Evolutionary conservation across 23 tunicate genomes (phyloP).

Genomic region (Corella eumyota): DNA sequence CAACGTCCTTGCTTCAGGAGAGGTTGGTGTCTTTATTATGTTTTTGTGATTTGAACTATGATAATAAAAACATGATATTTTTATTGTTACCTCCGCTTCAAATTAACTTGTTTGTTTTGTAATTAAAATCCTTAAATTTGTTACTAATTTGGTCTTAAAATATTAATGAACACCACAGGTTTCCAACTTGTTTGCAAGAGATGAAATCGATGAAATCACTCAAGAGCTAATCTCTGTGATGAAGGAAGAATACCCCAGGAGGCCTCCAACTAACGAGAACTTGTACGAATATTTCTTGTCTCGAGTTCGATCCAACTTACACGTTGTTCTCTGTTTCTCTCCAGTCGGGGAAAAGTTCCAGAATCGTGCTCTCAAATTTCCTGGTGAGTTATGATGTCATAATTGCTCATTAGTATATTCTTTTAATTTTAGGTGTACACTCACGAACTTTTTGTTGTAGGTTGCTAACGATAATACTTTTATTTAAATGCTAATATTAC

Average conservation of each 20-base stretch:
- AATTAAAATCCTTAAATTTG: no score
- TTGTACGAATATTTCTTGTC: conserved; percentile 93
- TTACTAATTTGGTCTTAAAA: no score
- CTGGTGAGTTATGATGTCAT: conserved; percentile 32
- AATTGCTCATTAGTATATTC: no score
- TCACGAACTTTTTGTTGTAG: no score
- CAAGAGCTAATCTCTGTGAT: conserved; percentile 82
- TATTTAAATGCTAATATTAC: no score
- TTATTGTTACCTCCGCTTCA: neutral
- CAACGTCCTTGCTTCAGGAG: conserved; percentile 99
- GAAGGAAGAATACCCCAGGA: conserved; percentile 86
- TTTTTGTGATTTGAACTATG: neutral
- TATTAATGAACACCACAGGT: no score
- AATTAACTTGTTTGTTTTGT: no score
- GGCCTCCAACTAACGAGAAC: conserved; percentile 95
- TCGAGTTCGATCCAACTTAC: conserved; percentile 84
- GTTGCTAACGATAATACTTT: no score
- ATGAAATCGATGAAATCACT: conserved; percentile 93
- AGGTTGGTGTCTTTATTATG: conserved; percentile 21
- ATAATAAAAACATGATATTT: neutral
- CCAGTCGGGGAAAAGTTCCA: conserved; percentile 98
- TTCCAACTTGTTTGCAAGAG: conserved; percentile 82
- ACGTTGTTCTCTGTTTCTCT: conserved; percentile 93
- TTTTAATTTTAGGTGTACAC: no score
- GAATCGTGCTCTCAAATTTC: conserved; percentile 87